Evolutionary conservation across 2,797 vertebrate species (phyloP).

Genomic region (Helicolenus hilgendorfi): DNA sequence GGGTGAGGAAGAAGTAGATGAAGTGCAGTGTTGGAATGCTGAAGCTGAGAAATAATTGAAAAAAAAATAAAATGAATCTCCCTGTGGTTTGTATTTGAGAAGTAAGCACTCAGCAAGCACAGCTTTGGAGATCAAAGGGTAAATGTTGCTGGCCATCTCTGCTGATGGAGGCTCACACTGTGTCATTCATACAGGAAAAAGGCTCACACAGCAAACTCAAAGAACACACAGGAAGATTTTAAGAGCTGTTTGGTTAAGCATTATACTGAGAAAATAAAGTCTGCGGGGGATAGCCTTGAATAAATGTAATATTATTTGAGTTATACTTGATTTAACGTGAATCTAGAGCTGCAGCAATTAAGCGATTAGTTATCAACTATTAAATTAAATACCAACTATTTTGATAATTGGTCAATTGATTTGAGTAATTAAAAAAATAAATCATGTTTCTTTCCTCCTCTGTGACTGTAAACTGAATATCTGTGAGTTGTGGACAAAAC

Average conservation of each 20-base stretch:
- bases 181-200: background rate
- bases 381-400: too few relatives aligned
- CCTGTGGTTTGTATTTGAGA: slow-evolving; percentile 44
- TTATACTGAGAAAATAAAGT: background rate
- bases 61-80: slow-evolving; percentile 15
- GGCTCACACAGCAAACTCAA: background rate
- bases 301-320: too few relatives aligned
- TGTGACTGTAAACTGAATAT: too few relatives aligned
- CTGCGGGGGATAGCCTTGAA: background rate
- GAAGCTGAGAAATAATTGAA: slow-evolving; percentile 39
- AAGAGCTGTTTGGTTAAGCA: background rate
- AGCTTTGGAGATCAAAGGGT: slow-evolving; percentile 52
- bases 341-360: too few relatives aligned
- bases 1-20: slow-evolving; percentile 42
- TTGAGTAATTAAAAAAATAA: too few relatives aligned
- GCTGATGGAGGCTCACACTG: slow-evolving; percentile 46
- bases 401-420: too few relatives aligned
- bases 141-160: slow-evolving; percentile 62
- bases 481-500: too few relatives aligned
- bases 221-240: background rate
- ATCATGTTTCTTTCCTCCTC: too few relatives aligned
- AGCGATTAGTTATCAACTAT: too few relatives aligned
- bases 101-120: slow-evolving; percentile 32
- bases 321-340: too few relatives aligned
- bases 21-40: slow-evolving; percentile 32